phyloP scores from a whole-genome alignment of 2,797 vertebrate genomes.

The Nyctalus aviator region DNA sequence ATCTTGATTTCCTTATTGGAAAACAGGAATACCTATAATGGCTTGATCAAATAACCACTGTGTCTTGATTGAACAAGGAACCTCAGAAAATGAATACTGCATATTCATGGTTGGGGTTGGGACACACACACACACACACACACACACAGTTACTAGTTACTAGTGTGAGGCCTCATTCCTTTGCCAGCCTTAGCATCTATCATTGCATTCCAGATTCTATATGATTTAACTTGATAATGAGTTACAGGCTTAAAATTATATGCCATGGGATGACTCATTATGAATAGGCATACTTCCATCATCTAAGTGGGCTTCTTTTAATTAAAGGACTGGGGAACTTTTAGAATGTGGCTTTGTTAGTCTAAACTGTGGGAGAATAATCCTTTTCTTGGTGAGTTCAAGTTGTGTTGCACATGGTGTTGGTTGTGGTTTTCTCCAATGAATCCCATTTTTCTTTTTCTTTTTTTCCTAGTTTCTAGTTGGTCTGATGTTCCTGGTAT shows the following conservation, averaged over 20 bases:
- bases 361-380: conserved; percentile 27
- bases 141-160: background rate
- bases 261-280: conserved; percentile 38
- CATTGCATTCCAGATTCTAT: conserved; percentile 51
- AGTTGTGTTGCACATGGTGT: conserved; percentile 10
- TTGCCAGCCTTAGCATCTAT: conserved; percentile 56
- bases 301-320: conserved; percentile 60
- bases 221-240: conserved; percentile 72
- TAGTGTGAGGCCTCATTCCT: conserved; percentile 48
- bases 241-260: conserved; percentile 70
- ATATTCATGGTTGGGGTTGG: background rate
- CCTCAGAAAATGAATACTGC: conserved; percentile 34
- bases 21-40: conserved; percentile 37
- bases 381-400: background rate
- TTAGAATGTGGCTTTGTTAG: conserved; percentile 57
- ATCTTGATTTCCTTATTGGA: conserved; percentile 60
- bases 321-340: conserved; percentile 45
- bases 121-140: background rate
- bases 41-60: conserved; percentile 31
- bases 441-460: conserved; percentile 33
- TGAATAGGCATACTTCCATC: conserved; percentile 39
- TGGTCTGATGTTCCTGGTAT: conserved; percentile 60
- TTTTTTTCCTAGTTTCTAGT: background rate
- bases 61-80: conserved; percentile 52
- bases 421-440: conserved; percentile 53